Evolutionary conservation across 1,140 invertebrate genomes (phyloP).

Genomic region (Bombus ignitus): DNA sequence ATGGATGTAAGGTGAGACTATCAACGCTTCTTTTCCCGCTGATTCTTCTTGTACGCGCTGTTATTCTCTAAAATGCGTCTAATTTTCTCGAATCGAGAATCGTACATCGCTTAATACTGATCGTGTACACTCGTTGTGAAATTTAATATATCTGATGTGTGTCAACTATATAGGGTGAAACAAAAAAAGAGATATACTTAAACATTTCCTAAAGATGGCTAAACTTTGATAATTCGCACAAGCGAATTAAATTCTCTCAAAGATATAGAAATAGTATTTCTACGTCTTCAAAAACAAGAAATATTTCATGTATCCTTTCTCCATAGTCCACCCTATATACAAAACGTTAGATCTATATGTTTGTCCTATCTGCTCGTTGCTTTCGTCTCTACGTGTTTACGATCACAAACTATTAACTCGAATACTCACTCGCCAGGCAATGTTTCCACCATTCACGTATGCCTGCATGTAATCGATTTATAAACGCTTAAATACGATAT

Average conservation of each 20-base stretch:
- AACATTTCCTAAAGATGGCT: not conserved
- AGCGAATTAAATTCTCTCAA: not conserved
- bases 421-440: not conserved
- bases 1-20: slow-evolving; percentile 80
- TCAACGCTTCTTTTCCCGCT: slow-evolving; percentile 49
- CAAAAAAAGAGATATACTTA: too few species aligned
- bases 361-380: not conserved
- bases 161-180: not conserved
- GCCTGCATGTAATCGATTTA: slow-evolving; percentile 7
- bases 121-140: not conserved
- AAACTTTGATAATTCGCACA: not conserved
- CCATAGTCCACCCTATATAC: not conserved
- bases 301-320: not conserved
- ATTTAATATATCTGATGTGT: not conserved
- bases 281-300: not conserved
- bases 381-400: slow-evolving; percentile 25
- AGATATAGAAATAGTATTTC: not conserved
- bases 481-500: slow-evolving; percentile 11
- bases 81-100: not conserved
- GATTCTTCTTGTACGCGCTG: not conserved
- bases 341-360: not conserved
- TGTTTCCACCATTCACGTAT: slow-evolving; percentile 4
- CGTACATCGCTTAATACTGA: not conserved
- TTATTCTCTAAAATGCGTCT: not conserved
- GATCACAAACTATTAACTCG: not conserved